phyloP scores from a whole-genome alignment of 2,797 vertebrate genomes.

The Potorous gilbertii region DNA sequence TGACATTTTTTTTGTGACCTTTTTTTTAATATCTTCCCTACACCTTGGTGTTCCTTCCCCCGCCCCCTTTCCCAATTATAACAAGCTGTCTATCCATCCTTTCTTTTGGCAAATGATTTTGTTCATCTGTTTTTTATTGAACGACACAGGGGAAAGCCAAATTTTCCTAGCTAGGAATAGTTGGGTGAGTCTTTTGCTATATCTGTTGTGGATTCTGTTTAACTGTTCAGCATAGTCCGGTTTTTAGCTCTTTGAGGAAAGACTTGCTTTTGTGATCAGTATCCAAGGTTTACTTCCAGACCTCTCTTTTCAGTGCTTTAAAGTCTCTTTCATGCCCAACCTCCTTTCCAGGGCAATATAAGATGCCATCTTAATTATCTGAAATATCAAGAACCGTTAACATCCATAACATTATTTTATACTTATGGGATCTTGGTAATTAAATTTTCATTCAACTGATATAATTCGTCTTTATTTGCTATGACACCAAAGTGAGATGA shows the following conservation, averaged over 20 bases:
- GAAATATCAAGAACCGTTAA: neutral
- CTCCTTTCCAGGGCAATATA: conserved; percentile 34
- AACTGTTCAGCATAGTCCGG: conserved; percentile 34
- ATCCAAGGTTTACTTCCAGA: conserved; percentile 30
- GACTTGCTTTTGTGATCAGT: conserved; percentile 47
- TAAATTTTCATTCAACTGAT: conserved; percentile 19
- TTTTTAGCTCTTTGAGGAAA: conserved; percentile 63
- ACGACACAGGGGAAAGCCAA: conserved; percentile 63
- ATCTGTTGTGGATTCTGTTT: conserved; percentile 36
- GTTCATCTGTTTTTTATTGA: conserved; percentile 74
- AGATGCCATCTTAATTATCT: neutral
- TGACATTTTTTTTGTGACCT: conserved; percentile 53
- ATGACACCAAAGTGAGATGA: conserved; percentile 13
- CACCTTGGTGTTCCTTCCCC: conserved; percentile 57
- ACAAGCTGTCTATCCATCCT: conserved; percentile 55
- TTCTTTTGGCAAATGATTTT: conserved; percentile 52
- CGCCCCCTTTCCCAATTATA: conserved; percentile 46
- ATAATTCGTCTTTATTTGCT: conserved; percentile 30
- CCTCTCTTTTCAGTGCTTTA: conserved; percentile 48
- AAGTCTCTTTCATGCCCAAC: conserved; percentile 39
- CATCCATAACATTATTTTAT: conserved; percentile 28
- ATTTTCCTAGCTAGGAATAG: conserved; percentile 53
- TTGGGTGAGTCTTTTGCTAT: neutral
- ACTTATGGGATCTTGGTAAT: neutral
- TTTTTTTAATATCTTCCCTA: conserved; percentile 46